Conservation (phyloP, 2,797 vertebrate species). For the Periophthalmus magnuspinnatus region DNA sequence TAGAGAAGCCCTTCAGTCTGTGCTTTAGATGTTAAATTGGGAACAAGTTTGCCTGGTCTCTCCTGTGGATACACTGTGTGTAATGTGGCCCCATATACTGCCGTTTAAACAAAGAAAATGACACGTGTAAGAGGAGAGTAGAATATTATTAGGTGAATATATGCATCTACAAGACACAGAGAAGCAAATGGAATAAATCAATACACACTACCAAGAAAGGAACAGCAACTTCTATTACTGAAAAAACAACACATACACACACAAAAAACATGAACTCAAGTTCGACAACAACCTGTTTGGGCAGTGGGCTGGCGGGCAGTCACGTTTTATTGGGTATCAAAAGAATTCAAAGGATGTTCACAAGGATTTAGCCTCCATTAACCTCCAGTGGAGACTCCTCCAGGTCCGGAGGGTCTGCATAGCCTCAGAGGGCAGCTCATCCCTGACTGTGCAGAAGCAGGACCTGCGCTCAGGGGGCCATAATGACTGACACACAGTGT, state of each 20-base stretch:
- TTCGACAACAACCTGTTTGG: constrained; percentile 3
- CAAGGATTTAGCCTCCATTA: constrained; percentile 46
- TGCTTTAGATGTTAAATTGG: constrained; percentile 17
- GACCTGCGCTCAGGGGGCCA: constrained; percentile 13
- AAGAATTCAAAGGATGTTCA: constrained; percentile 20
- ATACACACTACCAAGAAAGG: neutral
- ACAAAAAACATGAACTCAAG: neutral
- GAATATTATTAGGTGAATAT: neutral
- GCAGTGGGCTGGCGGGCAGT: neutral
- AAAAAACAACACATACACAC: neutral
- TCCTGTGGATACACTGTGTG: constrained; percentile 7
- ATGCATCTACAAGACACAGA: neutral
- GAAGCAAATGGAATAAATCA: neutral
- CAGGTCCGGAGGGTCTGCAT: constrained; percentile 30
- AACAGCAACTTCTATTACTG: neutral
- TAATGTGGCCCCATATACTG: neutral
- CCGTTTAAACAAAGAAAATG: neutral
- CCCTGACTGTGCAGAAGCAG: constrained; percentile 27
- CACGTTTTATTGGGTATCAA: constrained; percentile 35
- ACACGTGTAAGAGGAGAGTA: neutral
- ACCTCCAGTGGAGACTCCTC: constrained; percentile 27
- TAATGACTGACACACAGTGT: constrained; percentile 46
- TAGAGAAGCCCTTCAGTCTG: neutral
- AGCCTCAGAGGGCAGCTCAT: constrained; percentile 18
- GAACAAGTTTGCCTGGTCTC: constrained; percentile 18